Evolutionary conservation across 2,113 vertebrate species (phyloP).

Genomic region (Rallus limicola): DNA sequence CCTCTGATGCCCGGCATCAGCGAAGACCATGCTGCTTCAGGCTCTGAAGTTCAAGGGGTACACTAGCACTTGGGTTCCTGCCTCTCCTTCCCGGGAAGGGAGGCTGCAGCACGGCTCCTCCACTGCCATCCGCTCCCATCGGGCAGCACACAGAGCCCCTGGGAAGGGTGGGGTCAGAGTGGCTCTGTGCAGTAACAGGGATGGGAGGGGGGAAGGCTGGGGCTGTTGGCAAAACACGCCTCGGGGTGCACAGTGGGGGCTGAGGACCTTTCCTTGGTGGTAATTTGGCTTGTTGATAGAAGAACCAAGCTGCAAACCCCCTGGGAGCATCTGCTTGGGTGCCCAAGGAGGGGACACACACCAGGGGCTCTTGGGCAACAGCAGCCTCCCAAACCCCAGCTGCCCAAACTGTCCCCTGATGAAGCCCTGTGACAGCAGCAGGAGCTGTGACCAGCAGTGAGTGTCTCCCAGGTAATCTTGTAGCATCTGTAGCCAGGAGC

Average conservation of each 20-base stretch:
- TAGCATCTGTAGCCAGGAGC: not conserved
- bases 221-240: not conserved
- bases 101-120: not conserved
- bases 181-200: not conserved
- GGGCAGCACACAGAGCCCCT: not conserved
- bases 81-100: not conserved
- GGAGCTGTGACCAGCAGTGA: not conserved
- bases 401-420: not conserved
- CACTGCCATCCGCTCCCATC: fast-evolving
- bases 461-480: not conserved
- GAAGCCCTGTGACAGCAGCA: not conserved
- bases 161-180: not conserved
- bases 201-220: not conserved
- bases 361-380: not conserved
- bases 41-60: not conserved
- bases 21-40: not conserved
- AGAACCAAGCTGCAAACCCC: not conserved
- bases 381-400: not conserved
- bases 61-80: not conserved
- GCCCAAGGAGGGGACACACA: not conserved
- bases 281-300: not conserved
- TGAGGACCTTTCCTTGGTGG: not conserved
- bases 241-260: not conserved
- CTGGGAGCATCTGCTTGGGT: not conserved
- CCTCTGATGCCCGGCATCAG: not conserved